Evolutionary conservation across 2,113 vertebrate genomes (phyloP).

Genomic region (Heterotis niloticus): DNA sequence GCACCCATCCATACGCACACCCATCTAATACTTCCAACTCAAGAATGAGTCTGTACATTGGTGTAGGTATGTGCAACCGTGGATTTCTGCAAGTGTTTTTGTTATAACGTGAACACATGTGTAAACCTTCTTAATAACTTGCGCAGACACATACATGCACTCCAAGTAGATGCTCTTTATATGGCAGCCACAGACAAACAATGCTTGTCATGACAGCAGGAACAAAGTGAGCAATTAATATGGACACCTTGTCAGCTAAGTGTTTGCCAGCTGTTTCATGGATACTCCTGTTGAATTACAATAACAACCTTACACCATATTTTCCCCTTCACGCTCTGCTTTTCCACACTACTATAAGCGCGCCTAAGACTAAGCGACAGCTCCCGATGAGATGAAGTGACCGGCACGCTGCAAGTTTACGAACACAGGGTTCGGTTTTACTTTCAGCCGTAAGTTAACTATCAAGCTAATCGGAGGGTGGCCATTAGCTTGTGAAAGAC

Average conservation of each 20-base stretch:
- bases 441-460: too few species aligned
- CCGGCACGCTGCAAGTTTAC: background rate
- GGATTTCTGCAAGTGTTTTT: background rate
- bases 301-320: background rate
- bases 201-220: background rate
- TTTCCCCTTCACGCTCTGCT: background rate
- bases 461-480: too few species aligned
- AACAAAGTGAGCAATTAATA: background rate
- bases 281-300: background rate
- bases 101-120: too few species aligned
- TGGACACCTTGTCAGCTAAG: background rate
- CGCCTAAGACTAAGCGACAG: background rate
- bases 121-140: background rate
- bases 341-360: background rate
- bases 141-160: background rate
- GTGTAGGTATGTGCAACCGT: background rate
- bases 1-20: too few species aligned
- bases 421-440: background rate
- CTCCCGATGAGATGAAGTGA: background rate
- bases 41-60: too few species aligned
- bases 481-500: too few species aligned
- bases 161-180: background rate
- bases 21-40: too few species aligned
- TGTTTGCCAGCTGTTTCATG: background rate
- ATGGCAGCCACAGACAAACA: background rate